These are phyloP conservation scores for Tipula confusa DNA, from an alignment of 2,888 invertebrate genomes.

Conservation along the genomic window DNA sequence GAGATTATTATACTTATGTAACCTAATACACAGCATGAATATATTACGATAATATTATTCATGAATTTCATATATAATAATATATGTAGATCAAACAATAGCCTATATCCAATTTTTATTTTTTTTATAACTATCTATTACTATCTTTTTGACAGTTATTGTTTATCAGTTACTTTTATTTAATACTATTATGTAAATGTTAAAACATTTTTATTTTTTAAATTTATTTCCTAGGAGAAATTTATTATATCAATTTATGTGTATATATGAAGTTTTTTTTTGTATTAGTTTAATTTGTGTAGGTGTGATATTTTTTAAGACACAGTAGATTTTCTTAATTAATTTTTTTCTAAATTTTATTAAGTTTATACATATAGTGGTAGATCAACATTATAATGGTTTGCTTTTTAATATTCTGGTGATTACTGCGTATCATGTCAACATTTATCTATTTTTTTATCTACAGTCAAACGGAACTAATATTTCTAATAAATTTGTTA, in stretches of 20 bases:
- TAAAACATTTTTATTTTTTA: not conserved
- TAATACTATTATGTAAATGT: slow-evolving; percentile 20
- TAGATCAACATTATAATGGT: not conserved
- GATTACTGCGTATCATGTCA: too few species aligned
- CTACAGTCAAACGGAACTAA: not conserved
- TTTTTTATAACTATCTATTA: not conserved
- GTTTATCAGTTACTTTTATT: slow-evolving; percentile 12
- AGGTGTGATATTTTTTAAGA: not conserved
- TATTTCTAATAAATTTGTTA: not conserved
- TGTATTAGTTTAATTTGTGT: not conserved
- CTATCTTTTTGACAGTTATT: not conserved
- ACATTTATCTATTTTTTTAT: not conserved
- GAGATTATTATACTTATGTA: slow-evolving; percentile 5
- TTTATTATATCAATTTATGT: slow-evolving; percentile 6
- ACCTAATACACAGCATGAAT: slow-evolving; percentile 25
- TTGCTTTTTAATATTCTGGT: too few species aligned
- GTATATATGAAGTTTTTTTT: not conserved
- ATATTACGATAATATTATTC: not conserved
- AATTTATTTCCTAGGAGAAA: not conserved
- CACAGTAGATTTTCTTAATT: not conserved
- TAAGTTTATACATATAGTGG: not conserved
- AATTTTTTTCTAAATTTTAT: not conserved
- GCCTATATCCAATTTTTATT: not conserved
- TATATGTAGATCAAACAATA: not conserved
- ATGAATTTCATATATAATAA: not conserved